Evolutionary conservation across 2,113 vertebrate species (phyloP).

Genomic region (Phalacrocorax brasilianus): DNA sequence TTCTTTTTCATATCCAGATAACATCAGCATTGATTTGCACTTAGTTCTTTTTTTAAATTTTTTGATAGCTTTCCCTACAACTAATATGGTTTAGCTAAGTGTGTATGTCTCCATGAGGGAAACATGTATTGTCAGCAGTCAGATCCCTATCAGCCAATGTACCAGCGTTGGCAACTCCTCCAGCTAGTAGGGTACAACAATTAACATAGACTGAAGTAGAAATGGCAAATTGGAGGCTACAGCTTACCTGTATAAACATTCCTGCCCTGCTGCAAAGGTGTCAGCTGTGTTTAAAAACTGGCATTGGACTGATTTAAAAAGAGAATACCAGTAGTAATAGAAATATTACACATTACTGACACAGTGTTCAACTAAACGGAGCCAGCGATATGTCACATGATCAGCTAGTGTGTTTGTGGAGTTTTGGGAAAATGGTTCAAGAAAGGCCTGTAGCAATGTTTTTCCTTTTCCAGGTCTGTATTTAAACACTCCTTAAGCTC

Average conservation of each 20-base stretch:
- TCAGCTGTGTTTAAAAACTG: background rate
- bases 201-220: background rate
- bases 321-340: background rate
- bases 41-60: background rate
- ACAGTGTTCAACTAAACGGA: background rate
- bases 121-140: background rate
- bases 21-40: background rate
- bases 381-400: background rate
- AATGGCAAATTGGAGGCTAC: background rate
- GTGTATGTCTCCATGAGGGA: background rate
- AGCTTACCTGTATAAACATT: background rate
- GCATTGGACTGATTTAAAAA: background rate
- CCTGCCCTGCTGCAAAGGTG: background rate
- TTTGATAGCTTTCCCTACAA: background rate
- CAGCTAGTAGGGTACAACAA: background rate
- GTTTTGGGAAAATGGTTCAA: background rate
- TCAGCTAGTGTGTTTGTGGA: background rate
- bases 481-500: background rate
- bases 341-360: background rate
- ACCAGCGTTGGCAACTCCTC: background rate
- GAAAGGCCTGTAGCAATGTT: background rate
- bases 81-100: background rate
- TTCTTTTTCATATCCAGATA: background rate
- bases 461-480: background rate
- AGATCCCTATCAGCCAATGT: background rate